Percentiles rank a stretch among this genome's conserved stretches.
Conservation (phyloP, 2,888 invertebrate genomes). For the Busseola fusca region DNA sequence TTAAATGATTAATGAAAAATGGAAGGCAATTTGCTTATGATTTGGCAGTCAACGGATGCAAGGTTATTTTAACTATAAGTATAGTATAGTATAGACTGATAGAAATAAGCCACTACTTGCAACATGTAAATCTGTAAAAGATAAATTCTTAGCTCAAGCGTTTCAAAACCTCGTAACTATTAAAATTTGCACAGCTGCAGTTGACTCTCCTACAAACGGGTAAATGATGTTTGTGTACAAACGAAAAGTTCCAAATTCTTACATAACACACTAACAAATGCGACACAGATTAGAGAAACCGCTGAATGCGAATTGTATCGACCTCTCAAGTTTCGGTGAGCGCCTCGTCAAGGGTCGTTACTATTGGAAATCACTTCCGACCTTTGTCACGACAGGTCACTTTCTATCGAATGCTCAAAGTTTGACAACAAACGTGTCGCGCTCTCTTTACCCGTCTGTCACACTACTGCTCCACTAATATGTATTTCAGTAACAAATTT, state of each 20-base stretch:
- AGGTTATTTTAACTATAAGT: background rate
- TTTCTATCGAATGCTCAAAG: conserved; percentile 76
- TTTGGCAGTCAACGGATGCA: background rate
- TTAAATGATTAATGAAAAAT: background rate
- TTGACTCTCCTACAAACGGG: conserved; percentile 1
- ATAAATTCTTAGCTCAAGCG: background rate
- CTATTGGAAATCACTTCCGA: conserved; percentile 84
- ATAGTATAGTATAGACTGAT: no score
- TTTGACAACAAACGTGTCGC: conserved; percentile 72
- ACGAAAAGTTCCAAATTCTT: conserved; percentile 36
- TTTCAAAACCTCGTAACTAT: conserved; percentile 18
- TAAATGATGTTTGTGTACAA: conserved; percentile 13
- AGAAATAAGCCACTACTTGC: background rate
- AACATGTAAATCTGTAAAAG: conserved; percentile 13
- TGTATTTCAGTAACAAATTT: conserved; percentile 49
- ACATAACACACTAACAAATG: conserved; percentile 42
- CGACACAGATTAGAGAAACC: conserved; percentile 68
- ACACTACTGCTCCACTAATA: conserved; percentile 55
- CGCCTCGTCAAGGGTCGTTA: conserved; percentile 82
- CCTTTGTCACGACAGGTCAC: conserved; percentile 83
- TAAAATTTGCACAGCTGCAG: conserved; percentile 22
- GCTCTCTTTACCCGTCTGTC: conserved; percentile 73
- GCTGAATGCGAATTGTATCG: conserved; percentile 57
- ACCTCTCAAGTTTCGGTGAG: conserved; percentile 63
- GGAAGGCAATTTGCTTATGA: background rate